Base-by-base conservation (phyloP, 2,113 vertebrate species). In the Leuciscus idus region DNA sequence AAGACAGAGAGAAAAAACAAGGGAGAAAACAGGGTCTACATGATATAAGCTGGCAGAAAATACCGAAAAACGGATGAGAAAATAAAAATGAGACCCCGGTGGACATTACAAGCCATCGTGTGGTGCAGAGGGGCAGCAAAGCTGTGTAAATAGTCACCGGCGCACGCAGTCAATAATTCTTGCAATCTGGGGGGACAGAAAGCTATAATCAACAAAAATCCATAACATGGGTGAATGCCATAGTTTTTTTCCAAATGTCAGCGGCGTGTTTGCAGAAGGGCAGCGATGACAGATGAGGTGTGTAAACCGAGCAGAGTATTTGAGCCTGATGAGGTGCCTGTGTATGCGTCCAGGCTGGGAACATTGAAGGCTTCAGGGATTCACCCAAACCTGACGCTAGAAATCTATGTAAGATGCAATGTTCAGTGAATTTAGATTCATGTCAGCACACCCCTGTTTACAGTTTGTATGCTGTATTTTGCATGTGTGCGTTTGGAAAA, bases 171-270 rank as follows among this genome's bases (percentile, higher is more conserved):
- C 94, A 94, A 96, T 95, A 95, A 93, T 92, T 93, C 81, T 91
- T 92, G 89, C 93, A 92, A 94, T 95, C 93, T 93, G 92, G 89
- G 88, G 90, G 89, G 94, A 91, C 89, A 90, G 90, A 90, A 93
- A 91, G 93, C 94, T 93, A 93, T 93, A 93, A 94, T 95, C 92
- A 94, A 94, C 93, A 93, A 93, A 93, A 94, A 95, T 95, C 94
- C 90, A 95, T 94, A 94, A 90, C 90, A 90, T 90, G 90, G 94
- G 91, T 94, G 94, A 95, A 93, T 94, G 94, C 92, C 94, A 93
- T 92, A 93, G 92, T 94, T 95, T 93, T 94, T 66, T 93, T 91
- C 91, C 89, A 95, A 95, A 95, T 95, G 94, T 95, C 93, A 95
- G 89, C 89, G 77, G 90, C 90, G 89, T 94, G 91, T 95, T 94